Evolutionary conservation across 2,113 vertebrate genomes (phyloP).

Genomic region (Leptodactylus fuscus): DNA sequence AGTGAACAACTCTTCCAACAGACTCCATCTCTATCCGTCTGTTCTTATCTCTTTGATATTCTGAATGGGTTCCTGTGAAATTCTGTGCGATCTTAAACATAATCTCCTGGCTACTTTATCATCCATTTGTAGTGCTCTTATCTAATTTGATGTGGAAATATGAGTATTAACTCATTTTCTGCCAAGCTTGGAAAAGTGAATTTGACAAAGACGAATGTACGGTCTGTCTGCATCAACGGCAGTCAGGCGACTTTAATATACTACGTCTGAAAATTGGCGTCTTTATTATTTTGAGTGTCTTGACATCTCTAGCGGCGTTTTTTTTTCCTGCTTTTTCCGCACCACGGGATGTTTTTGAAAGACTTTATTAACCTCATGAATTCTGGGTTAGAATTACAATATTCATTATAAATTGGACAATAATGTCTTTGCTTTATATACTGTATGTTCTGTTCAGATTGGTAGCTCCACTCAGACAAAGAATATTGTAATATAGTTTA

Average conservation of each 20-base stretch:
- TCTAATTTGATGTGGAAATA: constrained; percentile 62
- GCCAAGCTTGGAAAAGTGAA: constrained; percentile 47
- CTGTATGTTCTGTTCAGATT: background rate
- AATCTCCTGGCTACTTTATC: constrained; percentile 60
- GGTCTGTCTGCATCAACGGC: constrained; percentile 43
- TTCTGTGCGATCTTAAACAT: constrained; percentile 55
- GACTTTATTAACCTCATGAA: constrained; percentile 46
- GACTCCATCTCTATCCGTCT: constrained; percentile 43
- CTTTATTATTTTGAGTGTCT: constrained; percentile 57
- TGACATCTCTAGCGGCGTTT: constrained; percentile 43
- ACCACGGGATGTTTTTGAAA: constrained; percentile 38
- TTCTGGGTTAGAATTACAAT: constrained; percentile 22
- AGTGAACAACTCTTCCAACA: constrained; percentile 31
- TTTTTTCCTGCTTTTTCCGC: constrained; percentile 62
- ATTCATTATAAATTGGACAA: constrained; percentile 27
- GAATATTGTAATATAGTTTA: background rate
- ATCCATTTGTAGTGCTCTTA: constrained; percentile 61
- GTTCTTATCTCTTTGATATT: constrained; percentile 57
- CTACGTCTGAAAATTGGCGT: constrained; percentile 47
- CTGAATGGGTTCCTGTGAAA: constrained; percentile 55
- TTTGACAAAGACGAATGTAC: constrained; percentile 55
- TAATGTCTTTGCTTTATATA: constrained; percentile 15
- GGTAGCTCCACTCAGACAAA: background rate
- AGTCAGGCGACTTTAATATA: constrained; percentile 54
- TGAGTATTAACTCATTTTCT: constrained; percentile 61